Conservation (phyloP, 2,113 vertebrate species). For the Apteryx mantelli region DNA sequence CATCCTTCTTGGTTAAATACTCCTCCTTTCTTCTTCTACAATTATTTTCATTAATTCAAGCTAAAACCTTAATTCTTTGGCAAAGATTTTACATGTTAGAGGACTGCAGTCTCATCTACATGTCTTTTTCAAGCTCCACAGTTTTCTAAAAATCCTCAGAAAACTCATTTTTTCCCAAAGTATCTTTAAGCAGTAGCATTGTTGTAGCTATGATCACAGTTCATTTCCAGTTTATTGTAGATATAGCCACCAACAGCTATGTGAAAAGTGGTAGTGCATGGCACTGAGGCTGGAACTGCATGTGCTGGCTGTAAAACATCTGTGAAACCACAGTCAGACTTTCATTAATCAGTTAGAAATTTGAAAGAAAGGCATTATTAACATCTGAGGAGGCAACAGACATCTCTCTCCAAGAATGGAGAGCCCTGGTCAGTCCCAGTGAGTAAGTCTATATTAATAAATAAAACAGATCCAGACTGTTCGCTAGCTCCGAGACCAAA, state of each 20-base stretch:
- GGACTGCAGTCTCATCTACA: neutral
- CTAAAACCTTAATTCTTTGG: neutral
- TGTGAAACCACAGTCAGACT: neutral
- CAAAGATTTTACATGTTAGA: neutral
- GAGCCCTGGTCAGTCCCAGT: neutral
- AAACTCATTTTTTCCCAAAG: neutral
- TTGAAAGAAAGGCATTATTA: neutral
- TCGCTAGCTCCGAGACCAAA: neutral
- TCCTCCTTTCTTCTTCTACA: neutral
- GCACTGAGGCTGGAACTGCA: neutral
- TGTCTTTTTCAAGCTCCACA: neutral
- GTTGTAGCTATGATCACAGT: neutral
- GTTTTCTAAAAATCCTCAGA: neutral
- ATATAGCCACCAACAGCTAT: neutral
- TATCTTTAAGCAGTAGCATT: neutral
- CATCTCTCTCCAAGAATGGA: neutral
- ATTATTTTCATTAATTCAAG: constrained; percentile 1
- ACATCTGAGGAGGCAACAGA: neutral
- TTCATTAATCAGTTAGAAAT: neutral
- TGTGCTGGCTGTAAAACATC: neutral
- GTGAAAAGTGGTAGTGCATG: neutral
- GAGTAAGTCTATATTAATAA: neutral
- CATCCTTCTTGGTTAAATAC: neutral
- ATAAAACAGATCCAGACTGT: neutral
- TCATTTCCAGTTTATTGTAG: neutral